phyloP scores from a whole-genome alignment of 2,113 vertebrate genomes.

The Cnemophilus loriae region DNA sequence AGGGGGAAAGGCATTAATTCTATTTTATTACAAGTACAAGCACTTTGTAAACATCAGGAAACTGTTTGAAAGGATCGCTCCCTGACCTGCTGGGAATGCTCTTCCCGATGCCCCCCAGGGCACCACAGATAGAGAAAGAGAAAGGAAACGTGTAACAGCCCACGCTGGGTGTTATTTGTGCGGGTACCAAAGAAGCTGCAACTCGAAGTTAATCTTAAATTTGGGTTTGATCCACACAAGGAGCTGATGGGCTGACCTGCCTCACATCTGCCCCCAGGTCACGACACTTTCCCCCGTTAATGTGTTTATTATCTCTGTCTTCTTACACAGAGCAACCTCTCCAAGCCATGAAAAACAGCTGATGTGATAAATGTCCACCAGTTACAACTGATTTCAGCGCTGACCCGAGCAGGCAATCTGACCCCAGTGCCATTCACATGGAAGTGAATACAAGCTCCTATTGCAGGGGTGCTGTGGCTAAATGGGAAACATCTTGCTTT shows the following conservation, averaged over 20 bases:
- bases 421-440: background rate
- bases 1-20: background rate
- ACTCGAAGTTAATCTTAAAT: background rate
- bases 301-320: background rate
- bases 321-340: background rate
- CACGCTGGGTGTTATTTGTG: background rate
- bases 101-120: rapidly evolving
- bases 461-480: background rate
- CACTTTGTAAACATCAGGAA: background rate
- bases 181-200: background rate
- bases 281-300: background rate
- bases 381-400: background rate
- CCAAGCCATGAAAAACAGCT: background rate
- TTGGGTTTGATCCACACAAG: background rate
- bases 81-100: background rate
- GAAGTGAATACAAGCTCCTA: background rate
- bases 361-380: background rate
- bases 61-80: background rate
- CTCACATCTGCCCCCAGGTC: background rate
- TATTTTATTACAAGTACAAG: background rate
- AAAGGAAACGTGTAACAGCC: rapidly evolving
- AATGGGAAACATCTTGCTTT: background rate
- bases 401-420: background rate
- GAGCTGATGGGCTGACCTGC: background rate
- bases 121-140: background rate